A percentile compares a stretch with the other conserved stretches of the same genome.
These are phyloP conservation scores for Diorhabda carinulata DNA, from an alignment of 1,140 invertebrate genomes.

Conservation along the genomic window DNA sequence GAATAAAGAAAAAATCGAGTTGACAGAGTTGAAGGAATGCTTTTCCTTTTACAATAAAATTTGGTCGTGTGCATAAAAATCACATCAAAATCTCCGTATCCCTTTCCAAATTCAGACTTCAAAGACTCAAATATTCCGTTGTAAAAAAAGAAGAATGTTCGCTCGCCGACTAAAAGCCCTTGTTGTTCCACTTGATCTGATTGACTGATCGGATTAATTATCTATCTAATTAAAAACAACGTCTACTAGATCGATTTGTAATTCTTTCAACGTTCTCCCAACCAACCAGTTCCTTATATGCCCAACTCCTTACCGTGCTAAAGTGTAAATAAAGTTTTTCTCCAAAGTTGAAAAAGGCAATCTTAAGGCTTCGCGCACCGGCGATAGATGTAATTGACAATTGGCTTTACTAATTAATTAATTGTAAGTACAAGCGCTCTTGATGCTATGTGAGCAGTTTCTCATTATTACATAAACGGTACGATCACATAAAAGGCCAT, in stretches of 20 bases:
- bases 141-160: slow-evolving; percentile 7
- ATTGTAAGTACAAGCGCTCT: slow-evolving; percentile 30
- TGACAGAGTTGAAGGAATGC: not conserved
- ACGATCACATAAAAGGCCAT: slow-evolving; percentile 11
- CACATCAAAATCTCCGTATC: not conserved
- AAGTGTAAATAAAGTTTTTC: slow-evolving; percentile 39
- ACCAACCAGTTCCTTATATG: slow-evolving; percentile 24
- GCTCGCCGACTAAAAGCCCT: not conserved
- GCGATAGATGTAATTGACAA: slow-evolving; percentile 36
- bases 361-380: slow-evolving; percentile 16
- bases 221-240: slow-evolving; percentile 21
- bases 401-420: slow-evolving; percentile 39
- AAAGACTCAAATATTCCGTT: slow-evolving; percentile 16
- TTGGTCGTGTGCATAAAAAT: slow-evolving; percentile 5
- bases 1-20: not conserved
- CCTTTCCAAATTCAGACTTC: slow-evolving; percentile 11
- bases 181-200: slow-evolving; percentile 25
- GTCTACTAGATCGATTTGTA: slow-evolving; percentile 17
- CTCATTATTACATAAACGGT: slow-evolving; percentile 22
- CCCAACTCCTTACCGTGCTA: slow-evolving; percentile 21
- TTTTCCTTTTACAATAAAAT: not conserved
- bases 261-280: slow-evolving; percentile 18
- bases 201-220: slow-evolving; percentile 32
- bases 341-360: slow-evolving; percentile 29
- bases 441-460: slow-evolving; percentile 19